Percentiles rank a stretch among this genome's conserved stretches.
phyloP scores from a whole-genome alignment of 2,797 vertebrate genomes.

The Myotis myotis region DNA sequence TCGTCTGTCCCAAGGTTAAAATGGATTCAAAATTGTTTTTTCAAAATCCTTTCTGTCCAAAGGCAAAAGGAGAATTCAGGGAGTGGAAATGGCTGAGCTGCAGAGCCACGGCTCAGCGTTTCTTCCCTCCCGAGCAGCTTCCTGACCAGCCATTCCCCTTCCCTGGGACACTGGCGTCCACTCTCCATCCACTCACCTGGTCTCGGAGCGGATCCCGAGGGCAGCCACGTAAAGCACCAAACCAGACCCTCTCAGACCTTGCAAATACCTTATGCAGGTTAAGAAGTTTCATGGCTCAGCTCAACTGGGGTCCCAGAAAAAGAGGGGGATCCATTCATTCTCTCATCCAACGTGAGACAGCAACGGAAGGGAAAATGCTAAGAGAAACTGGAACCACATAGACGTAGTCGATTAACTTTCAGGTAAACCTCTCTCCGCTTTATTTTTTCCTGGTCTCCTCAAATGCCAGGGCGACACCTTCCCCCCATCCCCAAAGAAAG shows the following conservation, averaged over 20 bases:
- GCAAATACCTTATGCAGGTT: neutral
- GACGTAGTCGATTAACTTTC: neutral
- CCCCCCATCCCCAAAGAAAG: neutral
- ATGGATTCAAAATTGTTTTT: neutral
- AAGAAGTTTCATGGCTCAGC: neutral
- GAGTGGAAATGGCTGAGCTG: neutral
- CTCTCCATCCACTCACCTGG: slow-evolving; percentile 39
- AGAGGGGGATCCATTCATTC: neutral
- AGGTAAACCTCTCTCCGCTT: neutral
- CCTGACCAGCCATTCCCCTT: neutral
- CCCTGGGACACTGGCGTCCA: slow-evolving; percentile 8
- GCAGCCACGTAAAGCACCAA: slow-evolving; percentile 36
- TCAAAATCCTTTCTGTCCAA: neutral
- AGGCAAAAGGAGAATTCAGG: neutral
- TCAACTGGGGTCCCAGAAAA: neutral
- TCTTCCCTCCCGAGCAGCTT: too few relatives aligned
- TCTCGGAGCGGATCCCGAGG: neutral
- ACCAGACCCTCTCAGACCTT: neutral
- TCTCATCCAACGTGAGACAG: neutral
- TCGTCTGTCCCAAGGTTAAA: neutral
- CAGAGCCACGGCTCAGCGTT: neutral
- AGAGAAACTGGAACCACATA: neutral
- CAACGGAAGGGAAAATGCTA: neutral
- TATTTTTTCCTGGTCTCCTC: neutral
- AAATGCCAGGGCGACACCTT: neutral